Base-by-base conservation (phyloP, 2,888 invertebrate species). In the Crossocerus cetratus region DNA sequence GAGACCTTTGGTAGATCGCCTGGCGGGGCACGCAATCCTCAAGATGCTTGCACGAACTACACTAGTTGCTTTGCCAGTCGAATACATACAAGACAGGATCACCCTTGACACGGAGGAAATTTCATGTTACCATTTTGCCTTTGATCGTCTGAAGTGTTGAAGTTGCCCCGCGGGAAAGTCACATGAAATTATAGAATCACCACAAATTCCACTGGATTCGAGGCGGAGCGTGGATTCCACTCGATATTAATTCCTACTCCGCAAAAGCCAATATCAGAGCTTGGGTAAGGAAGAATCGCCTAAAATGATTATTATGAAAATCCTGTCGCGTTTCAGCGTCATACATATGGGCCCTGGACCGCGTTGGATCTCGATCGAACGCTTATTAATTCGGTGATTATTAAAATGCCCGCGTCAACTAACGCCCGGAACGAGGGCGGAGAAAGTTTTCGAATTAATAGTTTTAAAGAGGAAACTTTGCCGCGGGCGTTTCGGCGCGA, bases 31-130 rank as follows among this genome's bases (percentile, higher is more conserved):
- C 11, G 32, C 32, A 32, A 32, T 32, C 8, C 32, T 32, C 32
- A 32, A 32, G 32, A 8, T 8, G 32, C 32, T 1, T 32, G 32
- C 32, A 32, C 11, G 32, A 32, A 32, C 32, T 11, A 11, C 32
- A 4, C 8, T 4, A 11, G 32, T 32, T 32, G 11, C 32, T 32
- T 32, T 32, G 8, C 11, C 32, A 11, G 32, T 32, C 11, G 8
- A 32, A 16, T 61, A 64, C 72, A 59, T 63, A 67, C 65, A 55
- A 43, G 43, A 53, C 61, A 58, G 72, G 53, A 66, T 63, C 73
- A 77, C 60, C 57, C 49, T 55, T 81, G 78, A 75, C 75, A 81
- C 70, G 56, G 62, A 78, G 80, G 72, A 81, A 81, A 81, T 81
- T 78, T 72, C 64, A 57, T 49, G 68, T 66, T 72, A 63, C 66